Evolutionary conservation across 2,113 vertebrate species (phyloP).

Genomic region (Brienomyrus brachyistius): DNA sequence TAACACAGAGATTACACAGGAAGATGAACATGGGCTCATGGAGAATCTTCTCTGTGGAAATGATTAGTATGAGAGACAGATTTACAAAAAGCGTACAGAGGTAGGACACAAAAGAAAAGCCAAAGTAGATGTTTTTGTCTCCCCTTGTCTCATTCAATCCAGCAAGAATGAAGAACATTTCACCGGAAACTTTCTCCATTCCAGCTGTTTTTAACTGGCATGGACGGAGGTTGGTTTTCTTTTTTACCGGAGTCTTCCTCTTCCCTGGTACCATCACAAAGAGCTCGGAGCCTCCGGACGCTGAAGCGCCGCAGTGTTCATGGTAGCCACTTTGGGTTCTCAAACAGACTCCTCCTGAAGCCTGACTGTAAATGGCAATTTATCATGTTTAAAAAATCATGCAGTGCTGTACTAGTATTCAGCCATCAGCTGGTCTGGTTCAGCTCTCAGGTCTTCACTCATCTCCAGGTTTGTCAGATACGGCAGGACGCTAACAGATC

Average conservation of each 20-base stretch:
- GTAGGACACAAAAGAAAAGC: too few relatives aligned
- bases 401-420: too few relatives aligned
- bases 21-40: too few relatives aligned
- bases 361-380: background rate
- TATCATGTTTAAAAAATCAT: background rate
- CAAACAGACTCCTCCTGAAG: background rate
- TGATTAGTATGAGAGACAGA: too few relatives aligned
- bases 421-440: too few relatives aligned
- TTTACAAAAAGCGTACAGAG: too few relatives aligned
- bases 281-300: background rate
- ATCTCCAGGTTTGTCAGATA: too few relatives aligned
- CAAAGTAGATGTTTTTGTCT: slow-evolving; percentile 22
- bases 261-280: background rate
- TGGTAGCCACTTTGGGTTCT: background rate
- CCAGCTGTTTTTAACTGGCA: background rate
- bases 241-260: background rate
- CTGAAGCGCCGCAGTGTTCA: background rate
- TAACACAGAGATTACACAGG: too few relatives aligned
- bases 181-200: background rate
- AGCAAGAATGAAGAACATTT: background rate
- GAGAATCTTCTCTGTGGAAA: too few relatives aligned
- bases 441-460: too few relatives aligned
- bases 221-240: background rate
- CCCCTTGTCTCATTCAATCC: slow-evolving; percentile 13
- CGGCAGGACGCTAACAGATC: too few relatives aligned